Base-by-base conservation (phyloP, 2,797 vertebrate species). In the Linurgus olivaceus region DNA sequence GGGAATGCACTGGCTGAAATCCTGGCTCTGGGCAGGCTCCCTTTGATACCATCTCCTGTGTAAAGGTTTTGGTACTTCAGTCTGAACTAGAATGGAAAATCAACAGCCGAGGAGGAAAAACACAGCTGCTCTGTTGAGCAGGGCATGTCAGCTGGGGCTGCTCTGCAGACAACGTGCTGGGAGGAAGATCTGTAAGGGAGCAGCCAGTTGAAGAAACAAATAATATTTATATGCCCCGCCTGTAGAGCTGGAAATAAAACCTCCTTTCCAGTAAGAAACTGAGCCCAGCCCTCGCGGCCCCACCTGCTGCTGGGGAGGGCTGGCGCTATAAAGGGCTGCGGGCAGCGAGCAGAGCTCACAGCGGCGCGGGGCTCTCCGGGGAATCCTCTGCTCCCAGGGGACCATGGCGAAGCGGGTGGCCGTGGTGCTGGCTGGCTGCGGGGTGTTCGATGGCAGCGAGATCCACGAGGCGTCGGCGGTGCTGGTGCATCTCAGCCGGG, bases 391-490 rank as follows among this genome's bases (percentile, higher is more conserved):
- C 67, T 58, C 55, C 5, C 17, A 17, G 11, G 19, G 28, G 14
- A 6, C 76, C 86, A 99, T 99, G 99, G 96, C 62, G 4, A 98
- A 98, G 97, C 86, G 96, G 52, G 98, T 99, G 80, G 99, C 99
- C 16, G 97, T 99, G 25, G 96, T 99, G 90, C 98, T 99, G 59
- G 97, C 98, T 1, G 99, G 99, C 71, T 99, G 99, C 8, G 99
- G 99, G 5, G 98, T 98, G 48, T 98, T 98, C 40, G 98, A 99
- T 0, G 99, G 99, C 61, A 98, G 98, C 8, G 99, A 99, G 95
- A 47, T 99, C 95, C 98, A 99, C 0, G 99, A 99, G 96, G 97
- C 98, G 9, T 99, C 98, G 1, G 98, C 99, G 0, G 81, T 98
- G 33, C 97, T 99, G 83, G 98, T 99, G 59, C 98, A 99, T 40